Percentiles rank a stretch among this genome's conserved stretches.
These are phyloP conservation scores for Temnothorax rugatulus DNA, from an alignment of 2,888 invertebrate genomes.

Conservation along the genomic window DNA sequence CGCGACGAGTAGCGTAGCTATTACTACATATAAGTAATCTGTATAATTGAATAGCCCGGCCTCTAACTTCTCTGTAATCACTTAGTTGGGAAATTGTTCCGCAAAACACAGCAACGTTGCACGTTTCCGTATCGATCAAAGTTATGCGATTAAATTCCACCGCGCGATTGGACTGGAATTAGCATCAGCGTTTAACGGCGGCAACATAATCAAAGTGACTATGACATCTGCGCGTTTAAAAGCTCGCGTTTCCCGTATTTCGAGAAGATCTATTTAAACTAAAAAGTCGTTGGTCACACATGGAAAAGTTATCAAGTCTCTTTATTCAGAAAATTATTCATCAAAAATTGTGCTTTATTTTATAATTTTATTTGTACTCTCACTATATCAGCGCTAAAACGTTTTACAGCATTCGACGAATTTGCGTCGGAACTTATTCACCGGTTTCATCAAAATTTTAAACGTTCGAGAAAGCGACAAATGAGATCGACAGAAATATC, in stretches of 20 bases:
- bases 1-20: slow-evolving; percentile 51
- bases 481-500: slow-evolving; percentile 2
- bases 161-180: slow-evolving; percentile 65
- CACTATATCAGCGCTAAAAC: background rate
- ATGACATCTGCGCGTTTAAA: background rate
- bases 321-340: background rate
- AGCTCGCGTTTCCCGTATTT: background rate
- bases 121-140: slow-evolving; percentile 64
- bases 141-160: slow-evolving; percentile 69
- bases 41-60: slow-evolving; percentile 69
- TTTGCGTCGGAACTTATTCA: background rate
- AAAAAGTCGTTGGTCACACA: background rate
- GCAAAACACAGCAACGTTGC: slow-evolving; percentile 65
- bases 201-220: slow-evolving; percentile 3
- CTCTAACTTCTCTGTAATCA: slow-evolving; percentile 50
- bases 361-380: background rate
- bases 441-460: background rate
- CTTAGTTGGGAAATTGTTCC: slow-evolving; percentile 70
- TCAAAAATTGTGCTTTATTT: background rate
- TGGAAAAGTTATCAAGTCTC: background rate
- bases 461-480: background rate
- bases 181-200: slow-evolving; percentile 70
- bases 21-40: slow-evolving; percentile 59
- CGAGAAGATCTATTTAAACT: background rate
- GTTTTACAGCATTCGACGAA: background rate